Evolutionary conservation across 2,797 vertebrate species (phyloP), one percentile per base, ranked within the genome.

Genomic region (Tiaroga cobitis): DNA sequence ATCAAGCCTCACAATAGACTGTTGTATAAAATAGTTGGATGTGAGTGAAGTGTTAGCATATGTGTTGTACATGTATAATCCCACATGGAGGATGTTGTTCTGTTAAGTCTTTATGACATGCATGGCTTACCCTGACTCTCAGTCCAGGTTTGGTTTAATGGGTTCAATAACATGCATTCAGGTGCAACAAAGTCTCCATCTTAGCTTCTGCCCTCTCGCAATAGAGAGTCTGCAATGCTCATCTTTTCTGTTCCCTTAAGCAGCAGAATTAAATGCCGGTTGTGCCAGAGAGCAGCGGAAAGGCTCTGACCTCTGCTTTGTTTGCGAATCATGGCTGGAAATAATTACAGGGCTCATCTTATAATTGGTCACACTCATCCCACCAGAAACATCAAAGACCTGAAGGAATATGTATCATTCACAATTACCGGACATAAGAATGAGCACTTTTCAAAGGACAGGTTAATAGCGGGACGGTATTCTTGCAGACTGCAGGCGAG

Each of bases 261-360:
- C 34, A 74, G 78, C 59, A 51, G 67, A 70, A 84, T 59, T 34
- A 79, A 84, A 79, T 41, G 37, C 37, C 8, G 32, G 21, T n/a
- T 37, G 63, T 70, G 83, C 65, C 83, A 85, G 29, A 72, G 51
- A 69, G 54, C 56, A 70, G 72, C 18, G 8, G 26, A 69, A 82
- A 82, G 68, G 8, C 46, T 80, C 34, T 65, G 80, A 80, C 80
- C 81, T 84, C 65, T 46, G 21, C 83, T 81, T 61, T 85, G 61
- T 73, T 80, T 81, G 76, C 70, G 11, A 56, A 83, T 87, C 76
- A 81, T 13, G 54, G 39, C 56, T 37, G 18, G 74, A 87, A 83
- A 87, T 89, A 87, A 89, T 87, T 85, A 79, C 85, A 82, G 41
- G 26, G 82, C 79, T 79, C 56, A 68, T 82, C 68, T 80, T 69